Conservation (phyloP, 2,888 invertebrate species). For the Mythimna loreyi region DNA sequence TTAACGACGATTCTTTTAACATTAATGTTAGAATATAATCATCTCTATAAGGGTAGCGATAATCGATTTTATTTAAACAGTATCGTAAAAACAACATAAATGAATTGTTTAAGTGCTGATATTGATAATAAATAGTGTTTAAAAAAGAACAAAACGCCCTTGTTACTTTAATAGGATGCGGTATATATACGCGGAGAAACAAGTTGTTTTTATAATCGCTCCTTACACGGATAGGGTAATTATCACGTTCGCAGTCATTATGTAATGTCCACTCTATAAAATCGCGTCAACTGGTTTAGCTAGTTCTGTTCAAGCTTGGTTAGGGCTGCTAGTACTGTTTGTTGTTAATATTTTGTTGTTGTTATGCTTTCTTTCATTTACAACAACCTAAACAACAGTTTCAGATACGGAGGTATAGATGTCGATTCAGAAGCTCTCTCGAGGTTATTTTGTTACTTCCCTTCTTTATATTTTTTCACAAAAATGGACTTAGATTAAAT, state of each 20-base stretch:
- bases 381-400: background rate
- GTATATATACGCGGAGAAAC: constrained; percentile 47
- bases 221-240: constrained; percentile 70
- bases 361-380: background rate
- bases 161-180: constrained; percentile 58
- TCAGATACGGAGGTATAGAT: background rate
- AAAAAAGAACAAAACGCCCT: constrained; percentile 44
- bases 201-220: constrained; percentile 63
- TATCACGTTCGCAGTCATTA: constrained; percentile 81
- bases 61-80: constrained; percentile 1
- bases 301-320: constrained; percentile 65
- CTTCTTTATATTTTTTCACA: too few relatives aligned
- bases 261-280: constrained; percentile 85
- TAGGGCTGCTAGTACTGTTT: constrained; percentile 67
- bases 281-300: constrained; percentile 85
- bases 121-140: constrained; percentile 38
- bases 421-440: background rate
- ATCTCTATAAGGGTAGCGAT: background rate
- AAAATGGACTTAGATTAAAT: too few relatives aligned
- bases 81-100: constrained; percentile 8
- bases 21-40: constrained; percentile 11
- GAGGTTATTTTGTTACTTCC: too few relatives aligned
- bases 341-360: constrained; percentile 5
- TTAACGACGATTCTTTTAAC: constrained; percentile 39
- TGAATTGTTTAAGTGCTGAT: constrained; percentile 32